Percentiles rank a stretch among this genome's conserved stretches.
These are phyloP conservation scores for Origma solitaria DNA, from an alignment of 2,113 vertebrate species.

Conservation along the genomic window DNA sequence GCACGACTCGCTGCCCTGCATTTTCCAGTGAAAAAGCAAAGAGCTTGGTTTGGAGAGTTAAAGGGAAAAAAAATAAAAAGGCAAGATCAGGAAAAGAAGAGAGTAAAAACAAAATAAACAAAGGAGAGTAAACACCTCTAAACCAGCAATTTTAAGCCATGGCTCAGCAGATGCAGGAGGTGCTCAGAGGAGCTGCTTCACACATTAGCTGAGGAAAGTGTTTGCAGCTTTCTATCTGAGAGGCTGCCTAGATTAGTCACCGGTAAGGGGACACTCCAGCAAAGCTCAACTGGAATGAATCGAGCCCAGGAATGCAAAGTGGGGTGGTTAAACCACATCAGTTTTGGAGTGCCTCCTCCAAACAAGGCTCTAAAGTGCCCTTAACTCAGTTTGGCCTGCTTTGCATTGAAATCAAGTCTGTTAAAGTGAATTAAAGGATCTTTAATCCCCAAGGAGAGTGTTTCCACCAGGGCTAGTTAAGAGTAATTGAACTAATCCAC, in stretches of 20 bases:
- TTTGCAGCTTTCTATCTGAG: not conserved
- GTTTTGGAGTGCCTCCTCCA: not conserved
- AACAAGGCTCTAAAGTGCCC: not conserved
- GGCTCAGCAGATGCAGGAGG: not conserved
- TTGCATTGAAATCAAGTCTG: not conserved
- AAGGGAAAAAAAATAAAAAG: not conserved
- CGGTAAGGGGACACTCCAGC: conserved; percentile 3
- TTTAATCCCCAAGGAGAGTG: conserved; percentile 14
- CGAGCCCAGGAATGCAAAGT: conserved; percentile 1
- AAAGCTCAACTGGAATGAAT: not conserved
- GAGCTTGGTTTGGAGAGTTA: not conserved
- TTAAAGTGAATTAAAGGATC: conserved; percentile 35
- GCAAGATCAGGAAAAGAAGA: not conserved
- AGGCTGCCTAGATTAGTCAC: not conserved
- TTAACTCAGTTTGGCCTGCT: conserved; percentile 41
- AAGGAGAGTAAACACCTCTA: not conserved
- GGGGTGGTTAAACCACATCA: not conserved
- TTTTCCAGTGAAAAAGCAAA: conserved; percentile 1
- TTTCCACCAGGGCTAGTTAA: conserved; percentile 39
- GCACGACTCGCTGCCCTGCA: not conserved
- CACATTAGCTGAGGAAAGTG: not conserved
- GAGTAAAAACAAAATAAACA: not conserved
- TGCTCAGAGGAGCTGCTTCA: not conserved
- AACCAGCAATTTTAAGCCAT: not conserved
- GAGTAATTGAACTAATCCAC: conserved; percentile 64